Evolutionary conservation across 2,888 invertebrate genomes (phyloP), one percentile per base, ranked within the genome.

Genomic region (Pecten maximus): DNA sequence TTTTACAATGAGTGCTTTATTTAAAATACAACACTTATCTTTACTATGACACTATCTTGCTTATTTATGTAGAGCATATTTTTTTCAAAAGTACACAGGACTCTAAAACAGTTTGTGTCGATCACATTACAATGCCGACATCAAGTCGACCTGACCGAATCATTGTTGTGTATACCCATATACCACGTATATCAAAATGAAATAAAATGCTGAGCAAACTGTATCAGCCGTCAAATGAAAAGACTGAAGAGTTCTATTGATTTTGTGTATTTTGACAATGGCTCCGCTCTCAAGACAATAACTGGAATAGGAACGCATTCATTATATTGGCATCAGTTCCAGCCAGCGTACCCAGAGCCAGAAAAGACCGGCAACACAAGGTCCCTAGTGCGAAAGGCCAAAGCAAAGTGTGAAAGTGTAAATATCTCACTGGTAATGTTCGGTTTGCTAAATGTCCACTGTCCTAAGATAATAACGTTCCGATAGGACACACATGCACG

Each of bases 401-500:
- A 74, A 35, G 74, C 74, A 28, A 74, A 74, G 74, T 74, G 74
- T 74, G 74, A 74, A 74, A 74, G 74, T 74, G 74, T 74, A 74
- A 74, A 74, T 74, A 74, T 74, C 28, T 35, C 12, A 35, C 74
- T 74, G 12, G 74, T 74, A 74, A 35, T 74, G 74, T 74, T 74
- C 10, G 74, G 28, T 74, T 74, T 28, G 28, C 74, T 74, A 74
- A 35, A 74, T 74, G 74, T 74, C 74, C 74, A 28, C 28, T 35
- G 74, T 6, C 35, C 35, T n/a, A 35, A 28, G 74, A 35, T 35
- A 74, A 74, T 74, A 16, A 35, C 28, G 74, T 74, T 74, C 74
- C 74, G 35, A 28, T 35, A 35, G 74, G 74, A 74, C 74, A 74
- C 35, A 23, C 74, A 74, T 74, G 74, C 35, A 35, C 74, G 28